These are phyloP conservation scores for Liposcelis brunnea DNA, from an alignment of 2,888 invertebrate genomes.

Conservation along the genomic window DNA sequence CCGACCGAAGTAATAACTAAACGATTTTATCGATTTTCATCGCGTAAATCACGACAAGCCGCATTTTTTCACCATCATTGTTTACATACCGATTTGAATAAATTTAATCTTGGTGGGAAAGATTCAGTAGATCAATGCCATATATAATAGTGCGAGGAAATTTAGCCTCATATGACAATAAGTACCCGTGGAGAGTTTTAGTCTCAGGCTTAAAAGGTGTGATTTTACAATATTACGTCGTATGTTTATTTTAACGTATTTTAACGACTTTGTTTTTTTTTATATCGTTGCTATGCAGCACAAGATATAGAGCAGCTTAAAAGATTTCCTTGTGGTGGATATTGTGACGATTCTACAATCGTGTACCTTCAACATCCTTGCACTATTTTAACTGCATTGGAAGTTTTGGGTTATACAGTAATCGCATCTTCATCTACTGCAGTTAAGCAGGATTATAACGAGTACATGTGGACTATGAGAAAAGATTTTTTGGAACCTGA, in stretches of 20 bases:
- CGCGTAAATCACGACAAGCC: too few species aligned
- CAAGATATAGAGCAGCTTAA: conserved; percentile 68
- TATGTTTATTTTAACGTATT: too few species aligned
- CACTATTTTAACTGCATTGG: conserved; percentile 68
- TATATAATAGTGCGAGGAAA: conserved; percentile 81
- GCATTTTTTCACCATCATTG: too few species aligned
- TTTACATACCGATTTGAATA: too few species aligned
- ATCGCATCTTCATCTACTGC: conserved; percentile 74
- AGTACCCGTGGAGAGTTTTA: conserved; percentile 73
- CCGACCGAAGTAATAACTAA: too few species aligned
- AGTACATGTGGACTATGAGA: conserved; percentile 89
- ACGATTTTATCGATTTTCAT: too few species aligned
- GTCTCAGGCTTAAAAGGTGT: conserved; percentile 74
- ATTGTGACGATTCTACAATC: conserved; percentile 69
- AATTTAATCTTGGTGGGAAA: too few species aligned
- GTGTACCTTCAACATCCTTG: conserved; percentile 77
- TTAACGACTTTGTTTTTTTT: neutral
- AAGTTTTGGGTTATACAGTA: conserved; percentile 76
- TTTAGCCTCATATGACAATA: conserved; percentile 70
- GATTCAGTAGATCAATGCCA: conserved; percentile 42
- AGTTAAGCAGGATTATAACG: conserved; percentile 74
- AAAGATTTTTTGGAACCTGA: conserved; percentile 74
- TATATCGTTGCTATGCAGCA: conserved; percentile 35
- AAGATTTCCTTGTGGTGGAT: conserved; percentile 67
- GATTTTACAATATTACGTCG: conserved; percentile 5